phyloP scores from a whole-genome alignment of 2,113 vertebrate species.

The Myrmecobius fasciatus region DNA sequence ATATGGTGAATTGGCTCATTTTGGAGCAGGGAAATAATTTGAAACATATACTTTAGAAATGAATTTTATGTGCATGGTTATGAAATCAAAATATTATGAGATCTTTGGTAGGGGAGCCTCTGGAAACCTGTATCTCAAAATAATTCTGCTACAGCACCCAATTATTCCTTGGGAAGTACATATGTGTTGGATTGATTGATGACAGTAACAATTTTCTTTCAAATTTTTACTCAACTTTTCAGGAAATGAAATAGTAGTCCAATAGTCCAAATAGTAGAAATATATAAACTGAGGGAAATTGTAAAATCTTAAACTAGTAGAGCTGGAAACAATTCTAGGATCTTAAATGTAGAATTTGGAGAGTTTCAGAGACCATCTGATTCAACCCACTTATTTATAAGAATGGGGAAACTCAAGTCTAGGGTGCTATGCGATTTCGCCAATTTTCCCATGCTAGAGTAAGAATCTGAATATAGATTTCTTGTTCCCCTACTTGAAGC shows the following conservation, averaged over 20 bases:
- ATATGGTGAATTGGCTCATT: constrained; percentile 1
- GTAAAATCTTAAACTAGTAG: constrained; percentile 15
- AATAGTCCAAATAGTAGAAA: constrained; percentile 9
- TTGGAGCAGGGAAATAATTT: constrained; percentile 13
- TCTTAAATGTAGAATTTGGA: neutral
- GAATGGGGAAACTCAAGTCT: neutral
- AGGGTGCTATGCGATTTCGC: neutral
- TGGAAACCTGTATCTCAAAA: neutral
- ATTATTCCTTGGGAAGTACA: constrained; percentile 10
- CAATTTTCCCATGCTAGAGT: neutral
- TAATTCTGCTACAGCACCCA: constrained; percentile 3
- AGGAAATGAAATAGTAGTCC: no score
- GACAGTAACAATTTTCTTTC: constrained; percentile 23
- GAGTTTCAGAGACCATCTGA: neutral
- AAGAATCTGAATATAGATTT: constrained; percentile 7
- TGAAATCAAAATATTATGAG: neutral
- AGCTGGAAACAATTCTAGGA: constrained; percentile 6
- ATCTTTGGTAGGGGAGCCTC: constrained; percentile 19
- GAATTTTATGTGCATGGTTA: constrained; percentile 10
- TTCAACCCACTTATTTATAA: neutral
- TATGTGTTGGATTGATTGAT: neutral
- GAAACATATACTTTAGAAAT: constrained; percentile 40
- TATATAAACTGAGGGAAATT: neutral
- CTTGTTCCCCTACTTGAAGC: neutral
- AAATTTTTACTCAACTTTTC: constrained; percentile 21